Conservation (phyloP, 1,140 invertebrate genomes). For the Nilaparvata lugens region DNA sequence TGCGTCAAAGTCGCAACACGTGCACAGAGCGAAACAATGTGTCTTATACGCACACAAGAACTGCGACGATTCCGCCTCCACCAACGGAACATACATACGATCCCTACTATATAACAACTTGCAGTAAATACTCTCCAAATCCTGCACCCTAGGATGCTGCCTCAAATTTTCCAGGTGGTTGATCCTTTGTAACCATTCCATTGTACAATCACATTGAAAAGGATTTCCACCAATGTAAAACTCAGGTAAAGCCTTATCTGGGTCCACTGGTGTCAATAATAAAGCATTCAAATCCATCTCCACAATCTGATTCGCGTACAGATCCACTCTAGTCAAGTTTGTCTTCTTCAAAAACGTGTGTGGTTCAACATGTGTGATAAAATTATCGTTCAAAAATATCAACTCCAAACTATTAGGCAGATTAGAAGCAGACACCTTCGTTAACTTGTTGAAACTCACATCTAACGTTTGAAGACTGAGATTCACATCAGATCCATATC, state of each 20-base stretch:
- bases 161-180: constrained; percentile 55
- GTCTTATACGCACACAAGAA: constrained; percentile 88
- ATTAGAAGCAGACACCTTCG: constrained; percentile 53
- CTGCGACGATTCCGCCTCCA: constrained; percentile 75
- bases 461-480: constrained; percentile 66
- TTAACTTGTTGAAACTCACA: constrained; percentile 72
- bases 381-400: constrained; percentile 73
- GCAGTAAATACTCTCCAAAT: constrained; percentile 83
- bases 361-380: constrained; percentile 64
- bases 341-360: constrained; percentile 75
- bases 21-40: constrained; percentile 85
- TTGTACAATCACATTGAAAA: constrained; percentile 77
- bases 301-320: constrained; percentile 75
- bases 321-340: constrained; percentile 71
- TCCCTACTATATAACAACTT: constrained; percentile 78
- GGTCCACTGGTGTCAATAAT: constrained; percentile 57
- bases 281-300: constrained; percentile 73
- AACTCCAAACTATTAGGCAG: constrained; percentile 69
- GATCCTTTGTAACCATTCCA: constrained; percentile 80
- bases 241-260: constrained; percentile 59
- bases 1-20: constrained; percentile 90
- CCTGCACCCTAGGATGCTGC: constrained; percentile 82
- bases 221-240: constrained; percentile 84
- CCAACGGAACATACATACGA: constrained; percentile 66
- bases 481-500: constrained; percentile 54